Evolutionary conservation across 2,888 invertebrate genomes (phyloP), one percentile per base, ranked within the genome.

Genomic region (Orchestes rusci): DNA sequence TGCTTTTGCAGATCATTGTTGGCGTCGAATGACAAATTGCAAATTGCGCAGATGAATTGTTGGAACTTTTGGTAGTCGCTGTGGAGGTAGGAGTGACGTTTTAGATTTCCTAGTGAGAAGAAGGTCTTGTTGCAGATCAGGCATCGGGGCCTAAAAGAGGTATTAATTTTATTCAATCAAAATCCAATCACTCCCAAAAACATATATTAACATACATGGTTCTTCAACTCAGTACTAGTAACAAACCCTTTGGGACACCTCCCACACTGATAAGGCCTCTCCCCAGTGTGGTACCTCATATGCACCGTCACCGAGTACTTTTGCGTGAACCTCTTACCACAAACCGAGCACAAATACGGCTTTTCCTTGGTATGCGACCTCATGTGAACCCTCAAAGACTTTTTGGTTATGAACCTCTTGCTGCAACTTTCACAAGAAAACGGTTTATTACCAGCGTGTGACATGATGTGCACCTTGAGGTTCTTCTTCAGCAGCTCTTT

Each of bases 291-390:
- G 46, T 72, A 75, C 27, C 76, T 61, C 30, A 68, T 67, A 54
- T 77, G 77, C 2, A 73, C 69, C 2, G 74, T 73, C 31, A 77
- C 54, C 0, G 75, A 73, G 47, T 72, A 74, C 51, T 72, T 72
- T 49, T 77, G 73, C 27, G 75, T 74, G 54, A 78, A 79, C 1
- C 72, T 61, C 53, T 77, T 79, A 27, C 73, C 73, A 47, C 78
- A 78, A 45, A 70, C 65, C 3, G 73, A 69, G 50, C 78, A 78
- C 20, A 72, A 67, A 37, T 70, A 76, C 2, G 76, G 77, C 37
- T 76, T 67, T 1, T 73, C 66, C 2, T 75, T 74, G 2, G 72
- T 73, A 45, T 79, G 79, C 0, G 68, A 70, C 1, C 77, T 71
- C 61, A 72, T 71, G 43, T 78, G 78, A 0, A 73, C 66, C 27